Percentiles rank a stretch among this genome's conserved stretches.
Evolutionary conservation across 2,113 vertebrate species (phyloP).

Genomic region (Lipophrys pholis): DNA sequence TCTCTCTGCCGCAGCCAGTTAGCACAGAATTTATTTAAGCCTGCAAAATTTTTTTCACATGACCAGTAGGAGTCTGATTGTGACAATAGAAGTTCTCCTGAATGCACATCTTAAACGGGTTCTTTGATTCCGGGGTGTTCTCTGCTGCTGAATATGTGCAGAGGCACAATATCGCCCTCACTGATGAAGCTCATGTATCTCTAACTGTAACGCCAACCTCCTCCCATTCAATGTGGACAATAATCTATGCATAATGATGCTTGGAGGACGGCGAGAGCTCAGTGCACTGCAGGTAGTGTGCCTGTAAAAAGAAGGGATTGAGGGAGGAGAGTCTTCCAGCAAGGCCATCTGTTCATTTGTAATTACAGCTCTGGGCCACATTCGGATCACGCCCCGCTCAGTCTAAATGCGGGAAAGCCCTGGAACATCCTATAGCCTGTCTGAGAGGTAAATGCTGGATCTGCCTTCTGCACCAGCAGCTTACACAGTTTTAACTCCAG

Average conservation of each 20-base stretch:
- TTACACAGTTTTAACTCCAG: conserved; percentile 38
- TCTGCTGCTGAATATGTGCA: conserved; percentile 4
- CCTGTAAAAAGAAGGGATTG: conserved; percentile 34
- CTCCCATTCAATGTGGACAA: no score
- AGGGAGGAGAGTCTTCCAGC: conserved; percentile 51
- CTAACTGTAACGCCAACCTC: background rate
- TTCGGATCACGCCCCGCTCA: conserved; percentile 45
- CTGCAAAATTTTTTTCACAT: conserved; percentile 1
- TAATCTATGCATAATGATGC: conserved; percentile 31
- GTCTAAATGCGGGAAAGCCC: conserved; percentile 35
- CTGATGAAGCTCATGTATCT: conserved; percentile 3
- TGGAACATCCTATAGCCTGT: conserved; percentile 56
- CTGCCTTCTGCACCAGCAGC: conserved; percentile 21
- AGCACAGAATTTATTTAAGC: conserved; percentile 14
- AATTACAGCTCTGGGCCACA: conserved; percentile 69
- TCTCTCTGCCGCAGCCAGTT: background rate
- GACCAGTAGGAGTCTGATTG: background rate
- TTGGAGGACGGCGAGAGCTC: conserved; percentile 26
- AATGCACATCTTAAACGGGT: conserved; percentile 4
- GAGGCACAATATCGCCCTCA: background rate
- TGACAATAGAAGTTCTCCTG: background rate
- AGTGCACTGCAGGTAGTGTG: conserved; percentile 49
- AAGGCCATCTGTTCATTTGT: conserved; percentile 74
- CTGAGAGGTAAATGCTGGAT: conserved; percentile 55
- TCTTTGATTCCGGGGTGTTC: background rate